Base-by-base conservation (phyloP, 1,140 invertebrate genomes). In the Vollenhovia emeryi region DNA sequence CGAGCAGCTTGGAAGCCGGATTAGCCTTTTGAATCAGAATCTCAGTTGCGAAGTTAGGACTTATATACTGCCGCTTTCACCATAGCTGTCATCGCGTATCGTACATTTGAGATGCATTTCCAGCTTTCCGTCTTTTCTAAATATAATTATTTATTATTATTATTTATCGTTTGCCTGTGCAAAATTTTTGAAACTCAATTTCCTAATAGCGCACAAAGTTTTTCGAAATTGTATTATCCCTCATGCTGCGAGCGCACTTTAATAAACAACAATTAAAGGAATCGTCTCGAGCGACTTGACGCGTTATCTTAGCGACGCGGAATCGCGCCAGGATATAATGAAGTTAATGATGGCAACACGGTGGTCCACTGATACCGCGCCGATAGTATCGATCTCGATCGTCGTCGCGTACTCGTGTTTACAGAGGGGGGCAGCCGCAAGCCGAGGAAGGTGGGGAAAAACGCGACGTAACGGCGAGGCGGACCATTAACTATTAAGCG, bases 401-500 rank as follows among this genome's bases (percentile, higher is more conserved):
- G 75, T 55, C 87, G 24, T 27, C 80, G 64, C 27, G 15, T 50
- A 50, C 11, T 24, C 52, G 60, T 36, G 9, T 59, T 48, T 27
- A 33, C 50, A 27, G 45, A 57, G 24, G 15, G 59, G 45, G 48
- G 69, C n/a, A 30, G 27, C 36, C 13, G n/a, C 18, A 52, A n/a
- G 27, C 3, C 11, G 15, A 45, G n/a, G 57, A 68, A 50, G 48
- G 75, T 60, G 83, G 73, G 83, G 68, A 60, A 55, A 15, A 55
- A 15, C 76, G 68, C 45, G 88, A 57, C 59, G 55, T 83, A 80
- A 69, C 82, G 75, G 78, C 73, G 74, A 87, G 83, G 86, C 88
- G 86, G 87, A 78, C 90, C 91, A 91, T 93, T 92, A 92, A 89
- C 92, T 91, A 91, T 92, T 92, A 92, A 91, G 88, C 87, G 89